Conservation (phyloP, 2,888 invertebrate genomes). For the Aproaerema taeniolella region DNA sequence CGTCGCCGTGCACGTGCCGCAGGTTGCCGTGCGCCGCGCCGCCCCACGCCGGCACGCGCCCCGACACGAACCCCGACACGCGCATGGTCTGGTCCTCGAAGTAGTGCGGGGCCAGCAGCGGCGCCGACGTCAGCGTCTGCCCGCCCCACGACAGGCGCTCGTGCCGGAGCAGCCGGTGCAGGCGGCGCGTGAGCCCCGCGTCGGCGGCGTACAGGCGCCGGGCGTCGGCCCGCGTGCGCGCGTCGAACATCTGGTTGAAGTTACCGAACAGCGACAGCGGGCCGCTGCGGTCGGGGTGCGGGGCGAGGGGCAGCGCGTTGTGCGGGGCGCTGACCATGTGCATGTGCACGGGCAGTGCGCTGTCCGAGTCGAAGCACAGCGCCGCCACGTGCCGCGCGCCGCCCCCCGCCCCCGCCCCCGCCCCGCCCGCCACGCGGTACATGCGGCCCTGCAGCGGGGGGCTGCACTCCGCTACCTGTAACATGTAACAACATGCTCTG, state of each 20-base stretch:
- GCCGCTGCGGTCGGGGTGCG: slow-evolving; percentile 39
- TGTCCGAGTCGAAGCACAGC: slow-evolving; percentile 58
- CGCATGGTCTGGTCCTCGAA: slow-evolving; percentile 54
- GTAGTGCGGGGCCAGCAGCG: slow-evolving; percentile 44
- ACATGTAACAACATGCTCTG: neutral
- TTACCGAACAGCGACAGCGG: slow-evolving; percentile 63
- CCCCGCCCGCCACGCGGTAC: slow-evolving; percentile 36
- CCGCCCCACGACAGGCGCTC: slow-evolving; percentile 45
- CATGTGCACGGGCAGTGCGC: slow-evolving; percentile 34
- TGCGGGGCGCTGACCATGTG: slow-evolving; percentile 32
- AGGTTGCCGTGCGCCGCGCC: slow-evolving; percentile 57
- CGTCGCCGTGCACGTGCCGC: slow-evolving; percentile 49
- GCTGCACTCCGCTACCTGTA: slow-evolving; percentile 49
- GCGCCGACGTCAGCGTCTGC: slow-evolving; percentile 44
- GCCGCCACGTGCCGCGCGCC: slow-evolving; percentile 47
- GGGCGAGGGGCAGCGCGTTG: slow-evolving; percentile 30
- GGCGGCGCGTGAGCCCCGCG: slow-evolving; percentile 40
- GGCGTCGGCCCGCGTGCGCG: slow-evolving; percentile 47
- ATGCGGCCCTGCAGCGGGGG: slow-evolving; percentile 58
- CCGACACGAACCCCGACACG: slow-evolving; percentile 55
- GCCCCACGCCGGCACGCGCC: slow-evolving; percentile 50
- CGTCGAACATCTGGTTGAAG: slow-evolving; percentile 70
- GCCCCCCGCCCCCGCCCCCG: slow-evolving; percentile 25
- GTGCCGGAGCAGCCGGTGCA: slow-evolving; percentile 48
- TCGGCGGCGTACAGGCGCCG: slow-evolving; percentile 58